Evolutionary conservation across 2,888 invertebrate species (phyloP), one percentile per base, ranked within the genome.

Genomic region (Synergus itoensis): DNA sequence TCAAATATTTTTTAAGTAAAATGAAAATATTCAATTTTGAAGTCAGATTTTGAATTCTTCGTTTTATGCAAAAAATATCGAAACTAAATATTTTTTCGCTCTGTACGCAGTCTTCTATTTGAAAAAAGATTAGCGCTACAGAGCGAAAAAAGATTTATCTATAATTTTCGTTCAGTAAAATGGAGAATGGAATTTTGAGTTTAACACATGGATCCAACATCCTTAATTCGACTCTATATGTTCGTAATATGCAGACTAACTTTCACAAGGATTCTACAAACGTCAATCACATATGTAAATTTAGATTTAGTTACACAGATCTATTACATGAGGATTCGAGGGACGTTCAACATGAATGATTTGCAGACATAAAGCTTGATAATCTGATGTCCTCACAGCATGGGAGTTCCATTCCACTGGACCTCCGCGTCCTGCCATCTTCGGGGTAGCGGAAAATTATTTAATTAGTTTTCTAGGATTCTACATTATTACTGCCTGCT

Each of bases 371-470:
- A 45, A 53, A 77, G 77, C 65, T 45, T 9, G 65, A 28, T 40
- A 60, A 69, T n/a, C 62, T 60, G 43, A 69, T 76, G 73, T 77
- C 78, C 65, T 89, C 84, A 91, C 80, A 91, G 87, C 63, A 90
- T 86, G 28, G 91, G 90, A 18, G 90, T 86, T 83, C 95, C 95
- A 83, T 94, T 94, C 95, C 96, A 96, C 80, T 95, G 94, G 81
- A 96, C 94, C 86, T 94, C 94, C 75, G 96, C 96, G 86, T 96
- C 96, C 92, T 95, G 95, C 96, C 96, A 96, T 89, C 96, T 95
- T 93, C 73, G 92, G 91, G 80, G 62, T 79, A 85, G 82, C 82
- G 77, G 86, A 83, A 80, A 86, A 87, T 81, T 73, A 82, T 82
- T 82, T 60, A 65, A 83, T 85, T 82, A 53, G 78, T 53, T 73